Evolutionary conservation across 2,113 vertebrate species (phyloP).

Genomic region (Electrona antarctica): DNA sequence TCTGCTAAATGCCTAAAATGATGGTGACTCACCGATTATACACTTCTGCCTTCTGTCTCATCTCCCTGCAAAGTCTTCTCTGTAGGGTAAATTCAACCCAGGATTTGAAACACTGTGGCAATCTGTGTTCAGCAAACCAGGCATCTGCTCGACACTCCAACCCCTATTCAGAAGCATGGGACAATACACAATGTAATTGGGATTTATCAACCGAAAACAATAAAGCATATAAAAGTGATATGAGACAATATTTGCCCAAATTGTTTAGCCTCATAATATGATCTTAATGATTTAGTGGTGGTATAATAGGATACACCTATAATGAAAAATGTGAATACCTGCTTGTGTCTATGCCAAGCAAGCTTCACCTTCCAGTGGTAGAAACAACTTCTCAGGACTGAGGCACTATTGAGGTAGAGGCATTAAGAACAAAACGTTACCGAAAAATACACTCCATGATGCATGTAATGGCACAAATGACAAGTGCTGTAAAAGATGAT

Average conservation of each 20-base stretch:
- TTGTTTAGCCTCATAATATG: too few relatives aligned
- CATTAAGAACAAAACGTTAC: neutral
- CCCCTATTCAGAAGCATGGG: constrained; percentile 47
- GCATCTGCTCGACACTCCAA: constrained; percentile 61
- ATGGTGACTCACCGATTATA: constrained; percentile 56
- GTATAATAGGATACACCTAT: too few relatives aligned
- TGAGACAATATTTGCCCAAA: neutral
- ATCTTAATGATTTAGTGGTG: neutral
- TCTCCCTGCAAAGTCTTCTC: constrained; percentile 52
- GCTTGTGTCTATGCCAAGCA: constrained; percentile 48
- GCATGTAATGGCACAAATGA: neutral
- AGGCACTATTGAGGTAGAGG: constrained; percentile 44
- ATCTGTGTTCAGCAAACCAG: constrained; percentile 57
- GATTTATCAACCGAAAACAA: neutral
- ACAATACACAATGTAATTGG: neutral
- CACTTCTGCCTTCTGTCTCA: constrained; percentile 47
- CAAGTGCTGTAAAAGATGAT: too few relatives aligned
- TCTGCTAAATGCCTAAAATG: too few relatives aligned
- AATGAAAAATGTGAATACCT: constrained; percentile 56
- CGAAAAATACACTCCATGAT: neutral
- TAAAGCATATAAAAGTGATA: neutral
- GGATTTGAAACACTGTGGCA: constrained; percentile 63
- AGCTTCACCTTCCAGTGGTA: constrained; percentile 63
- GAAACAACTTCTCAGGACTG: constrained; percentile 57
- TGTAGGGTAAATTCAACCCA: constrained; percentile 76